Percentiles rank a stretch among this genome's conserved stretches.
Evolutionary conservation across 2,888 invertebrate species (phyloP).

Genomic region (Cryptophagus acutangulus): DNA sequence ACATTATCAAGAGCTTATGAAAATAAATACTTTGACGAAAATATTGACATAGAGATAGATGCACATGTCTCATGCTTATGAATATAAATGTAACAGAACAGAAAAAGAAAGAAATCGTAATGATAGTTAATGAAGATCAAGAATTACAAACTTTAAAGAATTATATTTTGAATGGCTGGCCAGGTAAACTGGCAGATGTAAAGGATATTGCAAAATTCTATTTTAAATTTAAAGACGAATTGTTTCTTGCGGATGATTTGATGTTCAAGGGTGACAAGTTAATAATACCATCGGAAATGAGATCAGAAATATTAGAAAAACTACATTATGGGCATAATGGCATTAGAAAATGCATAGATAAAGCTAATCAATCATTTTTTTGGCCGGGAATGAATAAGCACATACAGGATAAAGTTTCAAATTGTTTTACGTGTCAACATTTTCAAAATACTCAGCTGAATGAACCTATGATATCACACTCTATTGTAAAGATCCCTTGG

Average conservation of each 20-base stretch:
- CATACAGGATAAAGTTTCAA: slow-evolving; percentile 20
- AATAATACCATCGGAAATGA: slow-evolving; percentile 17
- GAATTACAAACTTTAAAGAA: slow-evolving; percentile 24
- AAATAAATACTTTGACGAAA: slow-evolving; percentile 12
- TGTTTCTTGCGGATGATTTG: slow-evolving; percentile 16
- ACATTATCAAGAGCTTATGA: slow-evolving; percentile 17
- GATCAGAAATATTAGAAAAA: slow-evolving; percentile 15
- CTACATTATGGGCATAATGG: slow-evolving; percentile 21
- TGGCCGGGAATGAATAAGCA: slow-evolving; percentile 30
- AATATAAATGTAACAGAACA: slow-evolving; percentile 8
- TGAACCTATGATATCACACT: slow-evolving; percentile 13
- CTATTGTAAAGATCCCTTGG: slow-evolving; percentile 16
- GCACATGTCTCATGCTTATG: slow-evolving; percentile 12
- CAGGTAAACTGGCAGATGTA: slow-evolving; percentile 18
- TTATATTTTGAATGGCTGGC: slow-evolving; percentile 29
- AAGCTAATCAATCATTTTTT: slow-evolving; percentile 22
- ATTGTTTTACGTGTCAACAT: slow-evolving; percentile 11
- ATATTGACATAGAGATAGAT: slow-evolving; percentile 13
- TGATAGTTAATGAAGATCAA: slow-evolving; percentile 18
- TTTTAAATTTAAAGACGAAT: slow-evolving; percentile 15
- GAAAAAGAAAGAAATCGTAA: slow-evolving; percentile 14
- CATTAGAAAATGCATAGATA: slow-evolving; percentile 25
- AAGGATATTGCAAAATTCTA: slow-evolving; percentile 14
- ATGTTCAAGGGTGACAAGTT: slow-evolving; percentile 20
- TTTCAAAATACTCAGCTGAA: slow-evolving; percentile 12